phyloP scores from a whole-genome alignment of 2,113 vertebrate genomes.

The Tachysurus fulvidraco region DNA sequence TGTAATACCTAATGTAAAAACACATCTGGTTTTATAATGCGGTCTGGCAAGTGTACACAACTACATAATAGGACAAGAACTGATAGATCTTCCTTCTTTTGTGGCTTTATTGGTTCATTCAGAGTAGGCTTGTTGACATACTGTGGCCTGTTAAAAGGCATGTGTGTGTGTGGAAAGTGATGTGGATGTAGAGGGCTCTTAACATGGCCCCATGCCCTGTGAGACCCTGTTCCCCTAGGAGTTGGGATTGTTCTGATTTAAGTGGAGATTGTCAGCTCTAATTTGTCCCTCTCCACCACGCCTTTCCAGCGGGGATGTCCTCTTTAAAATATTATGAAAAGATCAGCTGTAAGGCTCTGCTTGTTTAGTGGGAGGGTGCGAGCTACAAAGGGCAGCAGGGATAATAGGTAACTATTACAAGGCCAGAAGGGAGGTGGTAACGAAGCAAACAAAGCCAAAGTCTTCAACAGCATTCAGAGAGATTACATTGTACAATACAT shows the following conservation, averaged over 20 bases:
- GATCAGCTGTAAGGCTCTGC: constrained; percentile 75
- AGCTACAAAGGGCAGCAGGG: constrained; percentile 70
- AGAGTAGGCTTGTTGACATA: constrained; percentile 79
- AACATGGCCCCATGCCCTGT: constrained; percentile 76
- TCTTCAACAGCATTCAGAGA: constrained; percentile 20
- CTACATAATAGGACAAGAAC: constrained; percentile 71
- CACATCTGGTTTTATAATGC: not conserved
- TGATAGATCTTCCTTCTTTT: constrained; percentile 77
- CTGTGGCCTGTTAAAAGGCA: constrained; percentile 78
- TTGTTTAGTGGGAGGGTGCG: constrained; percentile 66
- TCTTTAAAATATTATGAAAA: constrained; percentile 81
- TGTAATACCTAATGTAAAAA: not conserved
- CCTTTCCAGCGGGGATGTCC: constrained; percentile 68
- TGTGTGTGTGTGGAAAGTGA: constrained; percentile 59
- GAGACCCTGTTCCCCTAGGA: constrained; percentile 76
- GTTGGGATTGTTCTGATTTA: constrained; percentile 82
- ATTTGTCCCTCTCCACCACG: constrained; percentile 79
- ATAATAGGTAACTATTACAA: constrained; percentile 79
- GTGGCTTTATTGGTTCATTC: constrained; percentile 81
- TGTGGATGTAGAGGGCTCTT: constrained; percentile 44
- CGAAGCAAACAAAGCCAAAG: constrained; percentile 54
- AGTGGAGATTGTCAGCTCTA: constrained; percentile 84
- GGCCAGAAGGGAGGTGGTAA: constrained; percentile 72
- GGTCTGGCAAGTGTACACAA: not conserved
- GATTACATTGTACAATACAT: too few relatives aligned